Conservation (phyloP, 1,140 invertebrate species). For the Anadara kagoshimensis region DNA sequence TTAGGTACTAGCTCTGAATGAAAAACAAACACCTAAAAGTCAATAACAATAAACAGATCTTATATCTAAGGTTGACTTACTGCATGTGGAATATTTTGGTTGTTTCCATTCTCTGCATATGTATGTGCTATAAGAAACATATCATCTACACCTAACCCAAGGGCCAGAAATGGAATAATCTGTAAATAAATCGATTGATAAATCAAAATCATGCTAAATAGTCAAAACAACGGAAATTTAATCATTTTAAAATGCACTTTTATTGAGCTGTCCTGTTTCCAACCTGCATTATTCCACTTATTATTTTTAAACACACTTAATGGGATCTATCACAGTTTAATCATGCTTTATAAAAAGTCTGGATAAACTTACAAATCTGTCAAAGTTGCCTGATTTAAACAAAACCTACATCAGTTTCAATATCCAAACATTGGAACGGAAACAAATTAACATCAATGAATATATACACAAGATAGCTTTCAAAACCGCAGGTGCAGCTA, state of each 20-base stretch:
- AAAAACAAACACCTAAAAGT: not conserved
- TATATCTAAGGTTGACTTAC: constrained; percentile 64
- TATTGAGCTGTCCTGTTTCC: too few relatives aligned
- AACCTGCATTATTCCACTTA: too few relatives aligned
- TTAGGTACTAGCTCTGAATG: not conserved
- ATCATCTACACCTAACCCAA: constrained; percentile 94
- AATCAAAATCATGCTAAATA: constrained; percentile 8
- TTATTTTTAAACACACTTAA: not conserved
- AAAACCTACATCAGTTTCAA: too few relatives aligned
- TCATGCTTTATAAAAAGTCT: too few relatives aligned
- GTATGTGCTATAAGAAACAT: constrained; percentile 95
- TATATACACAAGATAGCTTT: too few relatives aligned
- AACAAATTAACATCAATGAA: too few relatives aligned
- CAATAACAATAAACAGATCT: not conserved
- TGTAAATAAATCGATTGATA: constrained; percentile 61
- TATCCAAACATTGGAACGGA: too few relatives aligned
- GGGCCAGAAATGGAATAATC: constrained; percentile 94
- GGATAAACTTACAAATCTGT: too few relatives aligned
- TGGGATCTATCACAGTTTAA: too few relatives aligned
- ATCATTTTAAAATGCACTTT: too few relatives aligned
- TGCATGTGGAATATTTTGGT: constrained; percentile 69
- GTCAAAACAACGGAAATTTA: not conserved
- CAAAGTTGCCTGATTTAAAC: too few relatives aligned
- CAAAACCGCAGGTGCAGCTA: too few relatives aligned
- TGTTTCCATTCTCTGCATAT: constrained; percentile 80